Conservation (phyloP, 2,113 vertebrate species). For the Hystrix brachyura region DNA sequence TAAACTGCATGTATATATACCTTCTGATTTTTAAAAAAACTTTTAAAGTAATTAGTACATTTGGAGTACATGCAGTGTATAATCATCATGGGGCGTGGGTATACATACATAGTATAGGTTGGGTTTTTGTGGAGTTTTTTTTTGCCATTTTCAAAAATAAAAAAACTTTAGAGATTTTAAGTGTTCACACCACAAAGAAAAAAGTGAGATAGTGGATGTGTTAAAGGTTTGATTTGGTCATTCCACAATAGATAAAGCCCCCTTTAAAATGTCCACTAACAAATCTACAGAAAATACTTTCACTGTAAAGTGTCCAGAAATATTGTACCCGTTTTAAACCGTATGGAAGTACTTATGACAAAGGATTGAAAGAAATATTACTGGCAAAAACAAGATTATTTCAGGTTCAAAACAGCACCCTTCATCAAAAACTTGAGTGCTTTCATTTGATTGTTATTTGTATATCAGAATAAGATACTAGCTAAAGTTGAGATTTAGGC, state of each 20-base stretch:
- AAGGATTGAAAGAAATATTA: neutral
- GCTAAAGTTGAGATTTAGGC: neutral
- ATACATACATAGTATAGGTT: neutral
- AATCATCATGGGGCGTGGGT: too few relatives aligned
- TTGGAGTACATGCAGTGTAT: neutral
- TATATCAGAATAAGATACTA: neutral
- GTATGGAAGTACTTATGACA: neutral
- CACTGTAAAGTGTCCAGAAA: neutral
- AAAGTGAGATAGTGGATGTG: neutral
- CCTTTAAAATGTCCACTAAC: neutral
- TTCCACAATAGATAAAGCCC: neutral
- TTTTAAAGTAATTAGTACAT: neutral
- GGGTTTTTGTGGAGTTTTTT: too few relatives aligned
- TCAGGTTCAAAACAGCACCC: neutral
- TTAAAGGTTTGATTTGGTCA: neutral
- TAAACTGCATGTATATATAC: neutral
- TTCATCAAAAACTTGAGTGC: neutral
- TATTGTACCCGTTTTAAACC: neutral
- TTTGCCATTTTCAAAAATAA: neutral
- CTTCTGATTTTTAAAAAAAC: neutral
- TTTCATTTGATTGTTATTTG: conserved; percentile 3
- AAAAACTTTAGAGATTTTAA: neutral
- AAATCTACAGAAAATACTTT: conserved; percentile 1
- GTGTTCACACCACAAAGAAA: neutral
- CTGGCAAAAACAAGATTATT: neutral